These are phyloP conservation scores for Corydoras maculifer DNA, from an alignment of 2,113 vertebrate species.

Conservation along the genomic window DNA sequence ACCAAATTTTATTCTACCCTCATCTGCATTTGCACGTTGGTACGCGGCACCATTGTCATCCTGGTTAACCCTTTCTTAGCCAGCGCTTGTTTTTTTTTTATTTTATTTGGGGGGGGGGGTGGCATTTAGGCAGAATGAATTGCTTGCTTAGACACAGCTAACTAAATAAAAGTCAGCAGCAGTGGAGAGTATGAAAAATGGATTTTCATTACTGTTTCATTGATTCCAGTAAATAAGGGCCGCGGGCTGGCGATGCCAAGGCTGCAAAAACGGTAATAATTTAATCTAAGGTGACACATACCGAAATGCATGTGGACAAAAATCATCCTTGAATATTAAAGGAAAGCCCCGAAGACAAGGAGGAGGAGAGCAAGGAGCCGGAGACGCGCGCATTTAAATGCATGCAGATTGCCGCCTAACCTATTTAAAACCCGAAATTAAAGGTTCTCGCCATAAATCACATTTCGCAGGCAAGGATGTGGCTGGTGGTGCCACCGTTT, in stretches of 20 bases:
- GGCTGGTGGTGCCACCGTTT: conserved; percentile 98
- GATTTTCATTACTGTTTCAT: conserved; percentile 99
- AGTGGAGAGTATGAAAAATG: conserved; percentile 99
- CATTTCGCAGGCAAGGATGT: conserved; percentile 89
- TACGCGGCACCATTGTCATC: conserved; percentile 55
- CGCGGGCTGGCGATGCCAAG: conserved; percentile 83
- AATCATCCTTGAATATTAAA: conserved; percentile 99
- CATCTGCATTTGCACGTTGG: not conserved
- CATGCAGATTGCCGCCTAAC: conserved; percentile 98
- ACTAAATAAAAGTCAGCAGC: conserved; percentile 98
- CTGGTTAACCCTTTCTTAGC: conserved; percentile 83
- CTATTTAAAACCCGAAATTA: conserved; percentile 99
- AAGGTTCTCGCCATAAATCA: conserved; percentile 99
- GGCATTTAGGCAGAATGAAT: conserved; percentile 99
- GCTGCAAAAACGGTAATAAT: conserved; percentile 94
- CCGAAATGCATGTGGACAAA: conserved; percentile 99
- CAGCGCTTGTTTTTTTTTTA: conserved; percentile 68
- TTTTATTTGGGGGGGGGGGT: conserved; percentile 48
- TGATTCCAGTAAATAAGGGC: conserved; percentile 99
- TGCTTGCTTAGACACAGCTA: conserved; percentile 99
- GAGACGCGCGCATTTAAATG: conserved; percentile 88
- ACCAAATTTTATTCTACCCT: no score
- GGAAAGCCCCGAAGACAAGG: conserved; percentile 88
- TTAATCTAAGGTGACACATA: conserved; percentile 99
- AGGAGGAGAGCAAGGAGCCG: conserved; percentile 63